Evolutionary conservation across 2,797 vertebrate species (phyloP), one percentile per base, ranked within the genome.

Genomic region (Eidolon dupreanum): DNA sequence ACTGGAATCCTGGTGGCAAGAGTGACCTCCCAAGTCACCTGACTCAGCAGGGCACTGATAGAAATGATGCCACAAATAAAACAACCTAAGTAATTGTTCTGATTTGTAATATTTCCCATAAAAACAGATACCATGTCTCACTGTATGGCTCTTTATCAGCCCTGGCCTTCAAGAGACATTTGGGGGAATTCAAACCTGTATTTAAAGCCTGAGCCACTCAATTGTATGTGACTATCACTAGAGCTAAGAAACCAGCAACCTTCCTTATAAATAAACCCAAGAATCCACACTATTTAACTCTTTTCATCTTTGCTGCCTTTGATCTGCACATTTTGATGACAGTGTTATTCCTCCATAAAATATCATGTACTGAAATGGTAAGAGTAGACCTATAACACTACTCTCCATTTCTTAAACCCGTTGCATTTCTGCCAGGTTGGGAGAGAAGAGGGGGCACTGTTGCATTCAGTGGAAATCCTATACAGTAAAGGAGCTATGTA

Each of bases 241-340:
- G 22, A 87, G 16, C 49, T 84, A 17, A 9, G 38, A 74, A 68
- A 8, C 26, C 38, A 74, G 19, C 9, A 57, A 11, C 3, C 0
- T 73, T 68, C 11, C 8, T 38, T 41, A 26, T 36, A 28, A 16
- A 71, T 33, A 16, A 79, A 43, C 5, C 9, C 2, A 5, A 8
- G 22, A 0, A 3, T 51, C 7, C 36, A 15, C 0, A 3, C 10
- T 55, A 3, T 38, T 85, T 26, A 68, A 0, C 3, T 65, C 0
- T n/a, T 65, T 43, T 5, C 10, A 31, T 71, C 13, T 22, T 46
- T 70, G 5, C 24, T 71, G 24, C 53, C n/a, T 84, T 43, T 65
- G 57, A 24, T 26, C 53, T 66, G 6, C 41, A 53, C 8, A 46
- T 81, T 63, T 26, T 22, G 38, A 71, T 28, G 26, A 8, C 17